A percentile compares a stretch with the other conserved stretches of the same genome.
Evolutionary conservation across 2,888 invertebrate species (phyloP).

Genomic region (Caradrina clavipalpis): DNA sequence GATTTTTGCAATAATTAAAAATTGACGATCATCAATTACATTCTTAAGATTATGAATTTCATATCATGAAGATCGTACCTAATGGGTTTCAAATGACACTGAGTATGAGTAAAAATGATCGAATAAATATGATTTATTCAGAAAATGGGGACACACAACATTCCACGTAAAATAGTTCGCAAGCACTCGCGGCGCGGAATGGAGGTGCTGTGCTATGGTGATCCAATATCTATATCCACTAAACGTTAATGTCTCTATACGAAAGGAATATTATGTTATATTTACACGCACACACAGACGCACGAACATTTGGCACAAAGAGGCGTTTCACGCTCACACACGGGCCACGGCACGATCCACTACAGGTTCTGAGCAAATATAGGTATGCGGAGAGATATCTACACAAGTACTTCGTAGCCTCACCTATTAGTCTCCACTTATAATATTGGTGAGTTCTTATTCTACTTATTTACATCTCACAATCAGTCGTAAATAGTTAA

Average conservation of each 20-base stretch:
- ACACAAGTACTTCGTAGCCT: slow-evolving; percentile 83
- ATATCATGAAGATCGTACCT: slow-evolving; percentile 63
- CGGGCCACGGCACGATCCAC: slow-evolving; percentile 78
- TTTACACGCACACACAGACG: slow-evolving; percentile 80
- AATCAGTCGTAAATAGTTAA: slow-evolving; percentile 89
- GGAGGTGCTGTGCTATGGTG: slow-evolving; percentile 39
- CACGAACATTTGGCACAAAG: slow-evolving; percentile 88
- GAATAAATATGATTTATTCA: slow-evolving; percentile 68
- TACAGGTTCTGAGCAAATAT: slow-evolving; percentile 90
- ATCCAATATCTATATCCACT: slow-evolving; percentile 68
- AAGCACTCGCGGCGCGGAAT: slow-evolving; percentile 37
- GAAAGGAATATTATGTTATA: slow-evolving; percentile 75
- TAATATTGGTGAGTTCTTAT: slow-evolving; percentile 86
- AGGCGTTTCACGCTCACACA: slow-evolving; percentile 85
- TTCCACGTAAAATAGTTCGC: slow-evolving; percentile 42
- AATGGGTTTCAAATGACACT: slow-evolving; percentile 64
- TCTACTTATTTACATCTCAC: slow-evolving; percentile 89
- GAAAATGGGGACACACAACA: slow-evolving; percentile 57
- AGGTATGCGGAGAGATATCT: slow-evolving; percentile 88
- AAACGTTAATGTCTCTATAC: slow-evolving; percentile 74
- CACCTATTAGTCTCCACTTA: slow-evolving; percentile 81
- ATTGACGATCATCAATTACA: slow-evolving; percentile 76
- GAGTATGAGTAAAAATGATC: slow-evolving; percentile 62
- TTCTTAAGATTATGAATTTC: slow-evolving; percentile 66
- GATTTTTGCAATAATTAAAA: slow-evolving; percentile 73